A percentile compares a stretch with the other conserved stretches of the same genome.
These are phyloP conservation scores for Euleptes europaea DNA, from an alignment of 2,113 vertebrate genomes.

Conservation along the genomic window DNA sequence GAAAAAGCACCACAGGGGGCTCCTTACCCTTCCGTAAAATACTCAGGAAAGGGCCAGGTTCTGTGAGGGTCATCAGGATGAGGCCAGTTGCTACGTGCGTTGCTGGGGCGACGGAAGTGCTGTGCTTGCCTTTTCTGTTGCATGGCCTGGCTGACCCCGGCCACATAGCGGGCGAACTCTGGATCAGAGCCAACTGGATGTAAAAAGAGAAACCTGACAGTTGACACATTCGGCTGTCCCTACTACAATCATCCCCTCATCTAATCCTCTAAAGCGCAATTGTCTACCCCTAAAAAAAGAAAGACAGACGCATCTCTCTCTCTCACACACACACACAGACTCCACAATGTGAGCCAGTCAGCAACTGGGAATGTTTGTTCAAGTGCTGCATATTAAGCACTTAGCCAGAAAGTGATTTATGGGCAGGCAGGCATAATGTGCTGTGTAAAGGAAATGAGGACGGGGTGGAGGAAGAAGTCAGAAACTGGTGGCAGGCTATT, in stretches of 20 bases:
- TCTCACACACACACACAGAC: not conserved
- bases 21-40: conserved; percentile 93
- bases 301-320: conserved; percentile 10
- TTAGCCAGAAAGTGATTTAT: not conserved
- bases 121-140: conserved; percentile 96
- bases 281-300: conserved; percentile 54
- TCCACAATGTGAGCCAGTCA: conserved; percentile 50
- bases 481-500: not conserved
- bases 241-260: conserved; percentile 22
- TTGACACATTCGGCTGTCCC: conserved; percentile 66
- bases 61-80: conserved; percentile 91
- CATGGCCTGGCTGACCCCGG: conserved; percentile 97
- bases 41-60: conserved; percentile 94
- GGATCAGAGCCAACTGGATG: conserved; percentile 94
- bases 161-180: conserved; percentile 96
- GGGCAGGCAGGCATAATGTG: accelerated
- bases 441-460: not conserved
- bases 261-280: conserved; percentile 54
- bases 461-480: not conserved
- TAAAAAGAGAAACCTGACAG: conserved; percentile 50
- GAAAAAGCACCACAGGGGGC: accelerated
- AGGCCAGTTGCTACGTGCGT: conserved; percentile 90
- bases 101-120: conserved; percentile 89
- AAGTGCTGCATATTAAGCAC: not conserved
- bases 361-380: not conserved